Percentiles rank a stretch among this genome's conserved stretches.
Evolutionary conservation across 2,797 vertebrate species (phyloP).

Genomic region (Lacerta bilineata): DNA sequence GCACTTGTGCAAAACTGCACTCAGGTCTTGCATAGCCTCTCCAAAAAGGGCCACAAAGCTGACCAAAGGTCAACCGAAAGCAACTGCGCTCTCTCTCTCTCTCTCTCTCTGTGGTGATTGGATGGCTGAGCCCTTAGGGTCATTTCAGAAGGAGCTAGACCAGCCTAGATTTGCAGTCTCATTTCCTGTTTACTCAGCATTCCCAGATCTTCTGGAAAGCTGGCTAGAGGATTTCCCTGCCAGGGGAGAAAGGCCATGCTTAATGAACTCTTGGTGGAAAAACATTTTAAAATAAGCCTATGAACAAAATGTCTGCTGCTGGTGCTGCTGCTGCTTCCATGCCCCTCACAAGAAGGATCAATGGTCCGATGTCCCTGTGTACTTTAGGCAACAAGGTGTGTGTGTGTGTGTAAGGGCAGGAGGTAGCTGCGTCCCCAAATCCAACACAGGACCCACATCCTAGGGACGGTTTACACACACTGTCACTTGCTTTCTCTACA

Average conservation of each 20-base stretch:
- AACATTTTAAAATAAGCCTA: not conserved
- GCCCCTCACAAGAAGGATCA: not conserved
- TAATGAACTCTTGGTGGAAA: not conserved
- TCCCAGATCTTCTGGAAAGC: not conserved
- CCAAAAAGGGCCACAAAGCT: no score
- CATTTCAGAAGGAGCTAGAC: not conserved
- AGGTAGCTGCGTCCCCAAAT: not conserved
- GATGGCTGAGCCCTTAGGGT: not conserved
- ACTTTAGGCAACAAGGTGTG: no score
- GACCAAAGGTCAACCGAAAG: no score
- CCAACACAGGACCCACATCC: not conserved
- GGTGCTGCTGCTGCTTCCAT: no score
- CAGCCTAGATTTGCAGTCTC: constrained; percentile 1
- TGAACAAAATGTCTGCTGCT: not conserved
- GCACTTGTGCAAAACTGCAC: not conserved
- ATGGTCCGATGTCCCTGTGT: no score
- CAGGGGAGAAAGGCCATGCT: not conserved
- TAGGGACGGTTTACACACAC: not conserved
- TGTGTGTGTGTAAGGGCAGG: no score
- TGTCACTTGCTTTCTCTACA: not conserved
- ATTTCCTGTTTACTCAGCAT: constrained; percentile 37
- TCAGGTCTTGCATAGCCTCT: not conserved
- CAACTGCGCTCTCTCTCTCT: no score
- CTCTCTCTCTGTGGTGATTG: not conserved
- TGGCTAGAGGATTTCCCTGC: not conserved